Evolutionary conservation across 2,113 vertebrate genomes (phyloP).

Genomic region (Butorides virescens): DNA sequence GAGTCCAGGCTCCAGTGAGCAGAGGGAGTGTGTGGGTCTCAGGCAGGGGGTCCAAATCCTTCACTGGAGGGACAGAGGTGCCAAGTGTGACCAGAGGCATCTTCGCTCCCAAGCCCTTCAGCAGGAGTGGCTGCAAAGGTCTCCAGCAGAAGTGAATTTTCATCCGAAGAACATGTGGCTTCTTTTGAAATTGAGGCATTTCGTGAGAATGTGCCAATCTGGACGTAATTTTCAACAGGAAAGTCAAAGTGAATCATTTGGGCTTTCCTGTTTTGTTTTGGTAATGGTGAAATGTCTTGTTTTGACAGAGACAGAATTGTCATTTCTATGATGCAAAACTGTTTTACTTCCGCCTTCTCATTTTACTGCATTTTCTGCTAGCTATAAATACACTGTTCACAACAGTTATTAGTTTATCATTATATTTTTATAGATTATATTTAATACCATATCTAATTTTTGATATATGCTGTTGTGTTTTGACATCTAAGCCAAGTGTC

Average conservation of each 20-base stretch:
- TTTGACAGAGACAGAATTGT: not conserved
- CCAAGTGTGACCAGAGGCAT: not conserved
- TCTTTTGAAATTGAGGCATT: not conserved
- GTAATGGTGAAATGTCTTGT: not conserved
- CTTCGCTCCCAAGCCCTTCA: not conserved
- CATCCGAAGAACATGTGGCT: not conserved
- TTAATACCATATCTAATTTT: not conserved
- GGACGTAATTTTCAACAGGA: not conserved
- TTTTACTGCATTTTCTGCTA: not conserved
- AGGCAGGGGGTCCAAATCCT: not conserved
- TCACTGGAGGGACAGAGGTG: not conserved
- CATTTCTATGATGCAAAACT: not conserved
- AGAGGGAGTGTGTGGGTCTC: not conserved
- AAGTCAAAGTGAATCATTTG: slow-evolving; percentile 5
- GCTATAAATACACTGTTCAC: not conserved
- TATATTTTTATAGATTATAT: not conserved
- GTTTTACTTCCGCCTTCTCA: not conserved
- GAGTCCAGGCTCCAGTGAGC: not conserved
- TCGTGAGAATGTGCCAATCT: not conserved
- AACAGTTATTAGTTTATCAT: not conserved
- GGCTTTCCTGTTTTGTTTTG: slow-evolving; percentile 15
- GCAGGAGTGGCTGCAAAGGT: not conserved
- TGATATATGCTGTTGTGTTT: not conserved
- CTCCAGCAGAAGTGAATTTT: not conserved
- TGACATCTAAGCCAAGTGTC: not conserved